These are phyloP conservation scores for Dasypus novemcinctus DNA, from an alignment of 2,113 vertebrate species.

Conservation along the genomic window DNA sequence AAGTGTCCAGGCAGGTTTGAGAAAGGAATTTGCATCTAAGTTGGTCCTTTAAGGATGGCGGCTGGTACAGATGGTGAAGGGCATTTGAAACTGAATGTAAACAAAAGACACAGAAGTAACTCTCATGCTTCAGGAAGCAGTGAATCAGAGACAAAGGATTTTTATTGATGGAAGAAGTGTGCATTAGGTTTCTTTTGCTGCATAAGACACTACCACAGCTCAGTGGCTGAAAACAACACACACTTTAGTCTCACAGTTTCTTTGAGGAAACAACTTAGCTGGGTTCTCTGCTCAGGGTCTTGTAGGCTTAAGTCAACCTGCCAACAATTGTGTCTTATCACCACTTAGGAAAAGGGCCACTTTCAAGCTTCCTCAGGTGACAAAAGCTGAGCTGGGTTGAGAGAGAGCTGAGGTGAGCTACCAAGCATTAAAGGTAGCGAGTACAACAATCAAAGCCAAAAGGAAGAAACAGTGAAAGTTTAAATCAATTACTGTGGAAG, in stretches of 20 bases:
- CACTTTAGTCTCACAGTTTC: background rate
- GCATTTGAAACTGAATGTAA: background rate
- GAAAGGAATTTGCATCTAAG: background rate
- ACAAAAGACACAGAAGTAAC: background rate
- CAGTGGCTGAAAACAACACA: background rate
- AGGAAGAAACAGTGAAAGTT: too few species aligned
- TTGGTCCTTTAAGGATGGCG: background rate
- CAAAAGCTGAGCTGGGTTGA: too few species aligned
- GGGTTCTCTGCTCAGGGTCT: background rate
- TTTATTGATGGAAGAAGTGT: background rate
- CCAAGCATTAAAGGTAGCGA: too few species aligned
- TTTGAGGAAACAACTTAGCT: background rate
- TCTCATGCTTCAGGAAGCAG: background rate
- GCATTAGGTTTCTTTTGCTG: background rate
- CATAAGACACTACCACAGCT: background rate
- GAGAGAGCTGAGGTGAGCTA: too few species aligned
- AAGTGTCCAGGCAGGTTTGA: background rate
- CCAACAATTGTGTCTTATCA: background rate
- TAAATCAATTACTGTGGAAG: too few species aligned
- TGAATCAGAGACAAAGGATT: background rate
- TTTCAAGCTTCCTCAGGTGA: background rate
- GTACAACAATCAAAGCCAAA: too few species aligned
- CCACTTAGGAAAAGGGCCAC: background rate
- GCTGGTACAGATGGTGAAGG: background rate
- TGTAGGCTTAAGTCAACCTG: background rate